Percentiles rank a stretch among this genome's conserved stretches.
phyloP scores from a whole-genome alignment of 2,797 vertebrate species.

The Mus spretus region DNA sequence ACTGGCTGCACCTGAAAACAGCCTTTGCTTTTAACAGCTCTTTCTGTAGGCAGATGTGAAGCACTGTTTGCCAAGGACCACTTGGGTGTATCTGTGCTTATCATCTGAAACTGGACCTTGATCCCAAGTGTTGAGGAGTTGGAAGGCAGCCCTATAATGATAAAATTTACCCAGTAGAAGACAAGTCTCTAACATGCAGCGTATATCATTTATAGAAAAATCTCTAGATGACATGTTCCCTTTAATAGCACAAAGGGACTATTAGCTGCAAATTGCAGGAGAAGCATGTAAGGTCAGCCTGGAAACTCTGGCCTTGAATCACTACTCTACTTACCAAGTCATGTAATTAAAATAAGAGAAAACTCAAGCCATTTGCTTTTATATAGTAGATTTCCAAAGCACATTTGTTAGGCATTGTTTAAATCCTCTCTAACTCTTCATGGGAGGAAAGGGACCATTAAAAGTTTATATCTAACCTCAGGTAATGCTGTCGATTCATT shows the following conservation, averaged over 20 bases:
- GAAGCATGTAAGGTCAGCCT: not conserved
- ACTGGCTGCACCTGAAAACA: not conserved
- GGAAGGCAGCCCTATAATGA: not conserved
- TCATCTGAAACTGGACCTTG: not conserved
- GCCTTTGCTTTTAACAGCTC: not conserved
- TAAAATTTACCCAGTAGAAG: not conserved
- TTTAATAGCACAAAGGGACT: constrained; percentile 38
- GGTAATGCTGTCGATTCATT: constrained; percentile 30
- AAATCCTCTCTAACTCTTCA: constrained; percentile 45
- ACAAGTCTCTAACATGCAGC: not conserved
- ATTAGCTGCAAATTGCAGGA: constrained; percentile 11
- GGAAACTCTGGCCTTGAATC: not conserved
- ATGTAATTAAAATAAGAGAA: constrained; percentile 53
- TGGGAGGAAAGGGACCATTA: not conserved
- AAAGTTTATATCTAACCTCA: constrained; percentile 35
- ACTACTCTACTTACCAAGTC: constrained; percentile 34
- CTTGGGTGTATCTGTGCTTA: not conserved
- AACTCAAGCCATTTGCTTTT: constrained; percentile 42
- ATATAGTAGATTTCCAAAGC: constrained; percentile 14
- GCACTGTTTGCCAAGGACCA: not conserved
- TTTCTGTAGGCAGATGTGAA: not conserved
- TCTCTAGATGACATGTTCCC: not conserved
- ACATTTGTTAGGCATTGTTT: constrained; percentile 42
- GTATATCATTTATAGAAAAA: constrained; percentile 32
- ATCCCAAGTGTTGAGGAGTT: not conserved